Base-by-base conservation (phyloP, 2,888 invertebrate genomes). In the Tenthredo notha region DNA sequence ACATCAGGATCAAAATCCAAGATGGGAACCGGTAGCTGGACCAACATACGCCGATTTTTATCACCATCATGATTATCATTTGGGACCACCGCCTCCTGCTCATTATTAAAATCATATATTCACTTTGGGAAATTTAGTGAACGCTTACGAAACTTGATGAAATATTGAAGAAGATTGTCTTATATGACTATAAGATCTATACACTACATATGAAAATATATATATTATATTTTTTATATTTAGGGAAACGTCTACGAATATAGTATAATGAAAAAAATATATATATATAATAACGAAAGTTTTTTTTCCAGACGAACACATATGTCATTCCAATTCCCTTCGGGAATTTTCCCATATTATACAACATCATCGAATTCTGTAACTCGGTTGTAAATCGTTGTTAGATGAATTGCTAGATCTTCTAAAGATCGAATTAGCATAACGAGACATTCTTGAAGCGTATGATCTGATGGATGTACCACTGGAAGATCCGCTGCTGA, bases 401-500 rank as follows among this genome's bases (percentile, higher is more conserved):
- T 21, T 67, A 6, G 40, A 25, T 18, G 47, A 21, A 58, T 47
- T 33, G 50, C 54, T 33, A 4, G 78, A 29, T 43, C 67, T 65
- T 4, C 82, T 43, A 2, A 83, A n/a, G 29, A 83, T 86, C 72
- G 88, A 87, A 18, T 86, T 72, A 61, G 87, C 87, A 50, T 86
- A 88, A 74, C 88, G 86, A 58, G 89, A 87, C 65, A 88, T 86
- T 84, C 88, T 88, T 7, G 89, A 88, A 37, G 90, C 85, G 43
- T 90, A 89, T n/a, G 89, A 89, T 82, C 87, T 88, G 58, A 89
- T 86, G 10, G 89, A 89, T 6, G 87, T 87, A 47, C 87, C 89
- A 86, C 87, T 88, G 15, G 88, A 89, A 7, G 67, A 67, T 18
- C 18, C 47, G 67, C 18, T 67, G 29, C 67, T 83, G 10, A 15